Evolutionary conservation across 2,797 vertebrate species (phyloP), one percentile per base, ranked within the genome.

Genomic region (Aldrovandia affinis): DNA sequence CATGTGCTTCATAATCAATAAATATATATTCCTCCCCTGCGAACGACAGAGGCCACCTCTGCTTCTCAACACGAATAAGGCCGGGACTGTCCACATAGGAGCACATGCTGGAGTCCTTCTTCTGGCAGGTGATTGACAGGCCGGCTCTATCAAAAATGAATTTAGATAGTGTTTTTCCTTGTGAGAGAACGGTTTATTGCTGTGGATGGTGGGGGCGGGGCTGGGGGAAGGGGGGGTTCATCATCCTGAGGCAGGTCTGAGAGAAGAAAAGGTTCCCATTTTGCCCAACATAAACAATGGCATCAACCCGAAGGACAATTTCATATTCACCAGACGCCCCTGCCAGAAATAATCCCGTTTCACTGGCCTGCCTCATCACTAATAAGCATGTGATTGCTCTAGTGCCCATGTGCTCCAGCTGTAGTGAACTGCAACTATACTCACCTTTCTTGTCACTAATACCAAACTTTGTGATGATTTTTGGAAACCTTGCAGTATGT

Each of bases 81-180:
- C 33, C 33, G 15, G 33, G 18, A 18, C 33, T 30, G 68, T 42
- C 68, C 33, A 42, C 39, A 73, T 14, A 70, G 30, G 30, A 39
- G 33, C 65, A 18, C 30, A 14, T 14, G 36, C 7, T 20, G 14
- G 2, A 20, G 61, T 65, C n/a, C 12, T 70, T 30, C 14, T 70
- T 68, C 65, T 39, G 30, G 65, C 14, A 70, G 68, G 68, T 73
- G 68, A 73, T 73, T 73, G 68, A 73, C 36, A 73, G 68, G 22
- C 68, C 39, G 68, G 5, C 22, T 42, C 36, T 42, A 73, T 22
- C 14, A 3, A 42, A 73, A 39, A 39, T 73, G 68, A 73, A 22
- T 42, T 39, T 14, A 73, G 28, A 65, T 33, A 65, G n/a, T 65
- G 63, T 65, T 65, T 30, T 33, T n/a, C 63, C 28, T 30, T 65